Evolutionary conservation across 92 coral and sea anemone genomes (phyloP).

Genomic region (Epizoanthus ramosus): DNA sequence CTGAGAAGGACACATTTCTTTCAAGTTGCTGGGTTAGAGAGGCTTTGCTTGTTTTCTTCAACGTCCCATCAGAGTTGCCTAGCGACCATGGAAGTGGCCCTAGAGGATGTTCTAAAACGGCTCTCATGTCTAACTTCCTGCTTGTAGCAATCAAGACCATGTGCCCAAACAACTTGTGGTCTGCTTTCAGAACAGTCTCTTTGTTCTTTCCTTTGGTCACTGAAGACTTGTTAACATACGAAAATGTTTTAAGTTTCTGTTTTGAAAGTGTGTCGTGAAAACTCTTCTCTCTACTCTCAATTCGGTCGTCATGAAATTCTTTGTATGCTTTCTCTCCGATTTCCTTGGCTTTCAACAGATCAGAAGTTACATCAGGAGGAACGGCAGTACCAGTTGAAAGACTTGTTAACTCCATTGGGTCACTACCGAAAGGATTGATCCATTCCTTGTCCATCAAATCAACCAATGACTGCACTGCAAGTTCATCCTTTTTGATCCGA

Average conservation of each 20-base stretch:
- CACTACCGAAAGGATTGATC: slow-evolving; percentile 53
- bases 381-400: slow-evolving; percentile 55
- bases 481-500: slow-evolving; percentile 52
- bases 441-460: slow-evolving; percentile 55
- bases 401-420: slow-evolving; percentile 42
- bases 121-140: slow-evolving; percentile 61
- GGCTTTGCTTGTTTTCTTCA: slow-evolving; percentile 59
- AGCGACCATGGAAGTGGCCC: slow-evolving; percentile 64
- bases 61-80: slow-evolving; percentile 60
- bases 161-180: slow-evolving; percentile 66
- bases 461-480: slow-evolving; percentile 43
- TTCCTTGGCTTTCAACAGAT: slow-evolving; percentile 45
- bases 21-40: slow-evolving; percentile 53
- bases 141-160: slow-evolving; percentile 64
- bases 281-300: slow-evolving; percentile 43
- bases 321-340: slow-evolving; percentile 50
- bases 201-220: slow-evolving; percentile 54
- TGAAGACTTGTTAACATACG: slow-evolving; percentile 31
- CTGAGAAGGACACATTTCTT: slow-evolving; percentile 44
- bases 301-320: slow-evolving; percentile 43
- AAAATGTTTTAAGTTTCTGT: slow-evolving; percentile 46
- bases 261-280: slow-evolving; percentile 59
- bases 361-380: slow-evolving; percentile 47
- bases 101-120: slow-evolving; percentile 53
- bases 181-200: slow-evolving; percentile 59